Percentiles rank a stretch among this genome's conserved stretches.
Evolutionary conservation across 2,888 invertebrate genomes (phyloP).

Genomic region (Lasioglossum pauxillum): DNA sequence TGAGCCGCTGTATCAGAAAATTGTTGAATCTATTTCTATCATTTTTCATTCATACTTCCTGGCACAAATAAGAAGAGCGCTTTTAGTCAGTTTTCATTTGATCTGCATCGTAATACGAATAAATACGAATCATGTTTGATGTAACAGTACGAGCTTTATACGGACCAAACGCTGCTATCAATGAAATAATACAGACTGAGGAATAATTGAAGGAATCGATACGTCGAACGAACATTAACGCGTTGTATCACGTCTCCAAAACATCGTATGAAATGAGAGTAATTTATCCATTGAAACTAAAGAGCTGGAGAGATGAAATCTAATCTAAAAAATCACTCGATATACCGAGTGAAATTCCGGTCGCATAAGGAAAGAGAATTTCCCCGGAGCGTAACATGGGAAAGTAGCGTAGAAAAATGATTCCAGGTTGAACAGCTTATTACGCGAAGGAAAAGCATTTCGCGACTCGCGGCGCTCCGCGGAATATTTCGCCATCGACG

Average conservation of each 20-base stretch:
- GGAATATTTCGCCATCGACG: background rate
- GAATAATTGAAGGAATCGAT: background rate
- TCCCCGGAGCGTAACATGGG: background rate
- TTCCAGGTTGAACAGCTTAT: background rate
- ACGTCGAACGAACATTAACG: background rate
- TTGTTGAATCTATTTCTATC: too few species aligned
- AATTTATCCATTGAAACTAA: background rate
- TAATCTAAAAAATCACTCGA: background rate
- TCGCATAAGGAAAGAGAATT: background rate
- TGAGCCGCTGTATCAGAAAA: background rate
- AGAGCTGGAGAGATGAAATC: background rate
- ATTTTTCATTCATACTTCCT: background rate
- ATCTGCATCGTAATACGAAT: background rate
- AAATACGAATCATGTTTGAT: background rate
- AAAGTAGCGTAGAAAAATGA: background rate
- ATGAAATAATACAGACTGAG: background rate
- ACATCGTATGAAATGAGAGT: background rate
- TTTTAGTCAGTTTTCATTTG: background rate
- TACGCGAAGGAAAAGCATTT: background rate
- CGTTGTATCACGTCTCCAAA: background rate
- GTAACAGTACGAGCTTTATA: background rate
- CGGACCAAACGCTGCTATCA: background rate
- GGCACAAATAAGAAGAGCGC: background rate
- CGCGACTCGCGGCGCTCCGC: background rate
- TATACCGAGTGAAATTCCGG: background rate